These are phyloP conservation scores for Dasyprocta punctata DNA, from an alignment of 2,113 vertebrate genomes.

Conservation along the genomic window DNA sequence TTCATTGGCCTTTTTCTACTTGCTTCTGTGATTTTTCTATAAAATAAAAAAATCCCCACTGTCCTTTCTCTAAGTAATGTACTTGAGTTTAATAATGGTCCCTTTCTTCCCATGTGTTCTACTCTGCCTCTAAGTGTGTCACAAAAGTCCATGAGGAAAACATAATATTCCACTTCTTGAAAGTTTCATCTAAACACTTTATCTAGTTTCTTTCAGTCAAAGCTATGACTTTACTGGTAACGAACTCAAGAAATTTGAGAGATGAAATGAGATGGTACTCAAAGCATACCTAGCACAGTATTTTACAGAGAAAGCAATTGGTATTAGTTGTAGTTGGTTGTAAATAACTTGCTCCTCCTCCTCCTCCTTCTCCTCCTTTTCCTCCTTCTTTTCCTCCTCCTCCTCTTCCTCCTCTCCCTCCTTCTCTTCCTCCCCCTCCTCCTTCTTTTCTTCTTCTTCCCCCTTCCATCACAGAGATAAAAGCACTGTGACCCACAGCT, in stretches of 20 bases:
- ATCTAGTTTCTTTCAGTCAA: neutral
- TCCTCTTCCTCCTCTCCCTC: neutral
- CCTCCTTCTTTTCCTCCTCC: neutral
- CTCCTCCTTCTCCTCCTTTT: neutral
- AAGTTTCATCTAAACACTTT: neutral
- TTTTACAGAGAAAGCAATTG: neutral
- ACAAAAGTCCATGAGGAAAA: slow-evolving; percentile 22
- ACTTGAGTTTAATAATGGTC: neutral
- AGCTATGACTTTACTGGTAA: neutral
- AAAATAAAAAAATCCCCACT: neutral
- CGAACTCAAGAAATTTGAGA: neutral
- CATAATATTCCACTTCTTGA: neutral
- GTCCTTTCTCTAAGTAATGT: neutral
- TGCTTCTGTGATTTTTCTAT: slow-evolving; percentile 30
- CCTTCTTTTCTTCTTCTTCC: neutral
- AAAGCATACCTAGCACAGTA: neutral
- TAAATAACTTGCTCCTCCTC: neutral
- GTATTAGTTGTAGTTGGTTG: neutral
- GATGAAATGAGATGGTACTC: neutral
- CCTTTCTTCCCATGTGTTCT: neutral
- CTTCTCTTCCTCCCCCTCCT: neutral
- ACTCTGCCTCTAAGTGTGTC: neutral
- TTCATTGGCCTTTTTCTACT: neutral
- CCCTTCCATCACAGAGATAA: neutral
- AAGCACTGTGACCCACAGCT: neutral